Evolutionary conservation across 2,888 invertebrate genomes (phyloP).

Genomic region (Phortica magna): DNA sequence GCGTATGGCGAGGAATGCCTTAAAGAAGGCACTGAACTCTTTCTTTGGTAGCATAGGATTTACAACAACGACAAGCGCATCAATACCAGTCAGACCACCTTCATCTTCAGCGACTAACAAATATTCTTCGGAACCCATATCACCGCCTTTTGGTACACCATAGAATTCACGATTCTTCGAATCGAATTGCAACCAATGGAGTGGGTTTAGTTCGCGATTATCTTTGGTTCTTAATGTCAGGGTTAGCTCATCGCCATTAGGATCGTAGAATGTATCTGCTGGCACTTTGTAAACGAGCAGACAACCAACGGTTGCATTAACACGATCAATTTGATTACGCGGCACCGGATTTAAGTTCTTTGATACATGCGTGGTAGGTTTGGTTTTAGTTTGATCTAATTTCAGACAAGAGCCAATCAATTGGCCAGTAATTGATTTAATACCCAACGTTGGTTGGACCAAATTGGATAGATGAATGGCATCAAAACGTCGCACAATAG

Average conservation of each 20-base stretch:
- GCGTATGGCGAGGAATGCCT: conserved; percentile 86
- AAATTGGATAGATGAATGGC: conserved; percentile 80
- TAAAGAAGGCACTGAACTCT: conserved; percentile 87
- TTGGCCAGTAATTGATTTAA: conserved; percentile 83
- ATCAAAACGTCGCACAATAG: conserved; percentile 80
- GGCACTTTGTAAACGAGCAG: conserved; percentile 90
- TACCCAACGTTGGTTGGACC: conserved; percentile 83
- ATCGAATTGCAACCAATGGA: conserved; percentile 94
- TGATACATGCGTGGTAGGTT: conserved; percentile 80
- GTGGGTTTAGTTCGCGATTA: conserved; percentile 82
- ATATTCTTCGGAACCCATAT: conserved; percentile 87
- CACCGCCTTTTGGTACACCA: conserved; percentile 87
- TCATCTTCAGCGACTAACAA: conserved; percentile 88
- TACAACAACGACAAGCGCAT: conserved; percentile 88
- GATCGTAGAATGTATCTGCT: conserved; percentile 93
- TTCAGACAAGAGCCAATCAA: conserved; percentile 85
- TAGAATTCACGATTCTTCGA: conserved; percentile 92
- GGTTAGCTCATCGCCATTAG: conserved; percentile 88
- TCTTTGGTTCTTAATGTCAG: conserved; percentile 87
- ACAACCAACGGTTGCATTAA: conserved; percentile 90
- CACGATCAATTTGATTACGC: conserved; percentile 90
- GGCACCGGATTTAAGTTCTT: conserved; percentile 87
- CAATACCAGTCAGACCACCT: conserved; percentile 86
- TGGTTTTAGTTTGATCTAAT: conserved; percentile 78
- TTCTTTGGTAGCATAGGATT: conserved; percentile 81